phyloP scores from a whole-genome alignment of 1,140 invertebrate genomes.

The Notospermus geniculatus region DNA sequence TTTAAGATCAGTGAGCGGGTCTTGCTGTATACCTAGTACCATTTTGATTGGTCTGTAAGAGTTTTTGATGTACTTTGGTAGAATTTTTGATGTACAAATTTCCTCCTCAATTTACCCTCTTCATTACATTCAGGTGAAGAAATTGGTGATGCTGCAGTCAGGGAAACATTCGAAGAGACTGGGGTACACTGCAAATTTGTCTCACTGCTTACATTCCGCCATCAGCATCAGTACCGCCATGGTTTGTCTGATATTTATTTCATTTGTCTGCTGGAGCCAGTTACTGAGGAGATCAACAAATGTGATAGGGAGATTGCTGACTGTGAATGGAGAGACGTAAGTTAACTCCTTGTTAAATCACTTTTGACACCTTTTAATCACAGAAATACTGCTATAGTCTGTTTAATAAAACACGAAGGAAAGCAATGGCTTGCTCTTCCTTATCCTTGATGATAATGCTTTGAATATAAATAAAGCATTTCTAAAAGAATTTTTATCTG shows the following conservation, averaged over 20 bases:
- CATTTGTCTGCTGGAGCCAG: constrained; percentile 70
- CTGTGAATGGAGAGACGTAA: constrained; percentile 72
- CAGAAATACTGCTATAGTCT: not conserved
- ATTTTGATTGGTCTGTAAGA: no score
- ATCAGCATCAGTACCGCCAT: constrained; percentile 66
- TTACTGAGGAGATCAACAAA: constrained; percentile 63
- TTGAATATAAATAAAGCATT: no score
- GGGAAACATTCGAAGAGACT: constrained; percentile 89
- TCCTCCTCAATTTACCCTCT: constrained; percentile 1
- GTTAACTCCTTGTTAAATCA: constrained; percentile 17
- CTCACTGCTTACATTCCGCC: constrained; percentile 74
- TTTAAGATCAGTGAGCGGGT: no score
- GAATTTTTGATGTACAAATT: no score
- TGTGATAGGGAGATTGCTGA: constrained; percentile 73
- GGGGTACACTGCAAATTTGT: constrained; percentile 74
- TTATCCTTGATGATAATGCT: no score
- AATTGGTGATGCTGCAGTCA: constrained; percentile 70
- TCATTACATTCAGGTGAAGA: constrained; percentile 80
- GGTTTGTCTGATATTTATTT: constrained; percentile 83
- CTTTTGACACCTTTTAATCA: not conserved
- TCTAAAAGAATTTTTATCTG: no score
- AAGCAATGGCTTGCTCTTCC: constrained; percentile 32
- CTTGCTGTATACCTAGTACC: no score
- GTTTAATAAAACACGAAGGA: constrained; percentile 52
- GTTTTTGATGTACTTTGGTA: no score